Evolutionary conservation across 2,888 invertebrate genomes (phyloP).

Genomic region (Harpalus rufipes): DNA sequence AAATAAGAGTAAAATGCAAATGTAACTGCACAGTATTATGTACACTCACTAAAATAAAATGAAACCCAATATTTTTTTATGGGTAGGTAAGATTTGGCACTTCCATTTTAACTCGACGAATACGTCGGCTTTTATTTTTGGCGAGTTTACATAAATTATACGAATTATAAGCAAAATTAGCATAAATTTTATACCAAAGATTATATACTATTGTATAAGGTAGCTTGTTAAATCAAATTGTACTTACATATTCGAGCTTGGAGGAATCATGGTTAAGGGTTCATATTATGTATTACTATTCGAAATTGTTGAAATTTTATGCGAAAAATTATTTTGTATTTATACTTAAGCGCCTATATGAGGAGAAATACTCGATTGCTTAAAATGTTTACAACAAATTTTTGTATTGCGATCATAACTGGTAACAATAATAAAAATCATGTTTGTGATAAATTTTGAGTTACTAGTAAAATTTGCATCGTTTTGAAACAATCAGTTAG

Average conservation of each 20-base stretch:
- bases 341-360: constrained; percentile 2
- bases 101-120: constrained; percentile 17
- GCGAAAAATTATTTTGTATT: constrained; percentile 11
- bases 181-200: constrained; percentile 32
- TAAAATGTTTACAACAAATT: not conserved
- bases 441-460: too few species aligned
- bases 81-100: constrained; percentile 25
- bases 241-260: constrained; percentile 34
- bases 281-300: not conserved
- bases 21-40: constrained; percentile 31
- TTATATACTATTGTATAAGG: constrained; percentile 32
- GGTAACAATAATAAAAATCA: too few species aligned
- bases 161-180: constrained; percentile 48
- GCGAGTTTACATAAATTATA: constrained; percentile 48
- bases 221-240: constrained; percentile 16
- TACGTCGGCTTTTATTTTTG: constrained; percentile 20
- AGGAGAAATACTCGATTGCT: not conserved
- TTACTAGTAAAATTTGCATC: too few species aligned
- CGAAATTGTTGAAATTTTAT: not conserved
- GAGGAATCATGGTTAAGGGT: constrained; percentile 35
- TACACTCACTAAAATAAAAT: constrained; percentile 46
- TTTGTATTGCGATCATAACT: too few species aligned
- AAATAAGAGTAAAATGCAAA: constrained; percentile 13
- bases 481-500: too few species aligned
- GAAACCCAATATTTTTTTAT: constrained; percentile 39